Evolutionary conservation across 2,113 vertebrate genomes (phyloP), one percentile per base, ranked within the genome.

Genomic region (Varanus komodoensis): DNA sequence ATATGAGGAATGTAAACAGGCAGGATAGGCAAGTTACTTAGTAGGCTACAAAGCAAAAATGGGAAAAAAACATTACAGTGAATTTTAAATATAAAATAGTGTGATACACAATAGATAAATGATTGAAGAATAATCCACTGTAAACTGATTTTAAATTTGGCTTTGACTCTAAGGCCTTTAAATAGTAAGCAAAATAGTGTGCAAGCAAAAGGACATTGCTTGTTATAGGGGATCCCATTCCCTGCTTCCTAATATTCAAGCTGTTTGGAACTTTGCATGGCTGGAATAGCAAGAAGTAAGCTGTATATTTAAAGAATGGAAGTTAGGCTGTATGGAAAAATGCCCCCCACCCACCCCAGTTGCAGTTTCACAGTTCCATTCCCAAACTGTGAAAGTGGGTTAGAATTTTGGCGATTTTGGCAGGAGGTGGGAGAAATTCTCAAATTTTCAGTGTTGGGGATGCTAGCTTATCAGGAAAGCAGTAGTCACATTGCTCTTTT

Each of bases 1-100:
- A 87, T 87, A 91, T 95, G 75, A 95, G 89, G 67, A 75, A 32
- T 89, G 73, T 94, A 92, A 91, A n/a, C 88, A 91, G 48, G 90
- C 15, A 92, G 83, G 84, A 92, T 38, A 7, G 0, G 2, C 50
- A 29, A 86, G 7, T 87, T 91, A 91, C 87, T 87, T 82, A 84
- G 91, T 79, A 77, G 86, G 12, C 17, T 34, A 52, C 61, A 85
- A 69, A 78, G 7, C 57, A 50, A 50, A 9, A 87, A 52, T 86
- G 57, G 86, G 78, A 54, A 75, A 8, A 34, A 74, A 79, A 11
- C 27, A 75, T 57, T 77, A 80, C 27, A 68, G 38, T 89, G 68
- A 82, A 91, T 69, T 8, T 8, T 68, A 81, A 88, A 82, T 71
- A 54, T 17, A 38, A 9, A 25, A 64, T 90, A 91, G 86, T 1